Percentiles rank a stretch among this genome's conserved stretches.
Conservation (phyloP, 1,140 invertebrate species). For the Drosophila persimilis region DNA sequence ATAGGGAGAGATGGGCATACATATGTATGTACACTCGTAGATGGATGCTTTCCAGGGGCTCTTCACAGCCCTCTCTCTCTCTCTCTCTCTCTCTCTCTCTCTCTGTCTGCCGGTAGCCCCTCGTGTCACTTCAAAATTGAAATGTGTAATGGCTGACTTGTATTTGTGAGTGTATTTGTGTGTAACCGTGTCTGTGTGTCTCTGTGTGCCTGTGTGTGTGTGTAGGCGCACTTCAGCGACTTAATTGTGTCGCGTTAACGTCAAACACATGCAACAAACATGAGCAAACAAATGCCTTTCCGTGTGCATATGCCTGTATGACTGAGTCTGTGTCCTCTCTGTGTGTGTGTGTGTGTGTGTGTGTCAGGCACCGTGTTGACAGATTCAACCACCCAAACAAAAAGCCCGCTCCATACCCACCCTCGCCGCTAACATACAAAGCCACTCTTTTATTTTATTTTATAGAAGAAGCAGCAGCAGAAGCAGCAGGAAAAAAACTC, state of each 20-base stretch:
- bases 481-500: constrained; percentile 28
- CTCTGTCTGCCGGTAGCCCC: background rate
- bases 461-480: constrained; percentile 39
- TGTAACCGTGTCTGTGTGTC: constrained; percentile 9
- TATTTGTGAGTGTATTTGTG: background rate
- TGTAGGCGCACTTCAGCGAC: constrained; percentile 76
- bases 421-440: constrained; percentile 47
- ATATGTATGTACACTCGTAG: constrained; percentile 2
- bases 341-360: constrained; percentile 45
- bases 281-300: constrained; percentile 73
- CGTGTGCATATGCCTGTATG: constrained; percentile 15
- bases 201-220: constrained; percentile 22
- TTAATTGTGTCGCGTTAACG: constrained; percentile 80
- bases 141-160: constrained; percentile 73
- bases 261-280: constrained; percentile 80
- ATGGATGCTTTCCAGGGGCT: background rate
- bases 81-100: background rate
- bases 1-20: constrained; percentile 21
- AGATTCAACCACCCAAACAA: constrained; percentile 75
- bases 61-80: background rate
- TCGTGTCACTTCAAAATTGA: constrained; percentile 68
- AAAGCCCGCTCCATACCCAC: constrained; percentile 34
- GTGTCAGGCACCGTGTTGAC: constrained; percentile 66
- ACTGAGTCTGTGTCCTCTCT: background rate
- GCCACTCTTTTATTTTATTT: constrained; percentile 79